Evolutionary conservation across 2,888 invertebrate genomes (phyloP).

Genomic region (Sericinus montela): DNA sequence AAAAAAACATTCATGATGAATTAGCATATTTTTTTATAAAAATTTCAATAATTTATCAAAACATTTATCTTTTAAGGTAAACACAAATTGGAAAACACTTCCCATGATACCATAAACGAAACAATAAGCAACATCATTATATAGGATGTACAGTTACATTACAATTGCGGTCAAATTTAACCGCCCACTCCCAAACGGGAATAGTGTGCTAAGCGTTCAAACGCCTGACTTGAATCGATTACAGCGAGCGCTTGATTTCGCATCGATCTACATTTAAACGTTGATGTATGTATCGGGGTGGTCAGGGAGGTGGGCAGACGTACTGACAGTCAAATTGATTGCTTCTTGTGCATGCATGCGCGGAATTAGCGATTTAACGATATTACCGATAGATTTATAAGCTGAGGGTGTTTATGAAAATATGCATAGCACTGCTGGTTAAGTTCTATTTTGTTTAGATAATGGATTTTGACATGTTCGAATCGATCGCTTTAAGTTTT

Average conservation of each 20-base stretch:
- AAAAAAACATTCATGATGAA: no score
- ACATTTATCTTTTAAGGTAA: no score
- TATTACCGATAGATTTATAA: background rate
- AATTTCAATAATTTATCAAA: no score
- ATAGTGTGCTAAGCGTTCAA: conserved; percentile 52
- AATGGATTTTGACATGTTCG: no score
- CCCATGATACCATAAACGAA: conserved; percentile 26
- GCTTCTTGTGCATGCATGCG: background rate
- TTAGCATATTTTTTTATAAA: no score
- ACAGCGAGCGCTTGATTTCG: conserved; percentile 42
- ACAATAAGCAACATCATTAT: conserved; percentile 32
- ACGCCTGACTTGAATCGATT: conserved; percentile 54
- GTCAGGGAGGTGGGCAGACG: background rate
- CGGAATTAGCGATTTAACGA: background rate
- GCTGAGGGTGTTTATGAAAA: no score
- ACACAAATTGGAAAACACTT: no score
- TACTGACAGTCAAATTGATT: background rate
- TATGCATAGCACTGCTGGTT: no score
- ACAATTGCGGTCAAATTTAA: conserved; percentile 39
- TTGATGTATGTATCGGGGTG: conserved; percentile 7
- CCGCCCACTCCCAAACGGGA: conserved; percentile 43
- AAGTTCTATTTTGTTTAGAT: no score
- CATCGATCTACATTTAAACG: conserved; percentile 23
- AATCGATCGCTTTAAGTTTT: no score
- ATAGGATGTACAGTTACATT: conserved; percentile 49